A percentile compares a stretch with the other conserved stretches of the same genome.
phyloP scores from a whole-genome alignment of 2,888 invertebrate species.

The Itoplectis maculator region DNA sequence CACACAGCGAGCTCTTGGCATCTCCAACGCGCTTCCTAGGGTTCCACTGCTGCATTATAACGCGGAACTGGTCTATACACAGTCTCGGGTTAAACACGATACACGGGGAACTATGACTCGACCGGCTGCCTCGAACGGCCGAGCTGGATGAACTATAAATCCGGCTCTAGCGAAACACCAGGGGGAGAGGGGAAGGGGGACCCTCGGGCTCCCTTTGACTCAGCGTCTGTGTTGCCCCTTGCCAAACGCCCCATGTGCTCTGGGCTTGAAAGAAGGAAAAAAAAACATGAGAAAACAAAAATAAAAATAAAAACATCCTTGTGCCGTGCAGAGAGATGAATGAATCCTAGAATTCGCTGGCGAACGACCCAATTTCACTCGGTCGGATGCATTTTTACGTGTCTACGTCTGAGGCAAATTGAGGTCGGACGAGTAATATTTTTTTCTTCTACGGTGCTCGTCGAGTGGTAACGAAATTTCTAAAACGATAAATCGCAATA shows the following conservation, averaged over 20 bases:
- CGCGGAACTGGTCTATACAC: constrained; percentile 19
- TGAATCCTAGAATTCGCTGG: neutral
- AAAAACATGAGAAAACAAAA: too few species aligned
- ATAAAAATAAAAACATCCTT: neutral
- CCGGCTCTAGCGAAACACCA: constrained; percentile 31
- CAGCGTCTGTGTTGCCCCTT: constrained; percentile 27
- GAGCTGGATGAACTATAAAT: constrained; percentile 38
- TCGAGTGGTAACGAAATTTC: neutral
- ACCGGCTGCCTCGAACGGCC: constrained; percentile 28
- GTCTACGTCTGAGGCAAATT: neutral
- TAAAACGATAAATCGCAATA: neutral
- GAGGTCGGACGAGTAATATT: neutral
- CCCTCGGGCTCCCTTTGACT: constrained; percentile 44
- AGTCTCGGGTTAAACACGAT: constrained; percentile 33
- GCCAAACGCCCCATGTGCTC: constrained; percentile 2
- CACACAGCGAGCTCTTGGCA: constrained; percentile 33
- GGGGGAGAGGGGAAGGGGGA: too few species aligned
- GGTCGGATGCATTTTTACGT: neutral
- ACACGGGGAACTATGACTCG: constrained; percentile 37
- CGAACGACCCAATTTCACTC: neutral
- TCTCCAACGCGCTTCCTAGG: neutral
- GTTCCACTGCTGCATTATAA: constrained; percentile 13
- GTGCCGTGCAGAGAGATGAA: constrained; percentile 7
- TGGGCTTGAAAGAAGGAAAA: too few species aligned
- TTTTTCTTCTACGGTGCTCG: too few species aligned